A percentile compares a stretch with the other conserved stretches of the same genome.
Conservation (phyloP, 2,113 vertebrate species). For the Antechinus stuartii region DNA sequence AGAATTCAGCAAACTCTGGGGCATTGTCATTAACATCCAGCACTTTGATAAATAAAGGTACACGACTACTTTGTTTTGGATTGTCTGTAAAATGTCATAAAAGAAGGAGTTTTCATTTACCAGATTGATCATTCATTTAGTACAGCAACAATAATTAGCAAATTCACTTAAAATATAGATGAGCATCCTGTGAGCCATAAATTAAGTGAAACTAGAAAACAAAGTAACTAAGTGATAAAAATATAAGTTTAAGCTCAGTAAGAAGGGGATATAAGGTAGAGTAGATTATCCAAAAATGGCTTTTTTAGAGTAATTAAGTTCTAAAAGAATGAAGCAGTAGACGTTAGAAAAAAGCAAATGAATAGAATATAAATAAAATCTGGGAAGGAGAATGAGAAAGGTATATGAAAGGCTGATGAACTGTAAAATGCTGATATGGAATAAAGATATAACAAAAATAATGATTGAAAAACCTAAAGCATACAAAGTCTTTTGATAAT, state of each 20-base stretch:
- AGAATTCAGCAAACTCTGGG: constrained; percentile 92
- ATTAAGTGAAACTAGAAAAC: neutral
- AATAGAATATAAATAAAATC: constrained; percentile 15
- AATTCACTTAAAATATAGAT: neutral
- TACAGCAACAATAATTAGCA: neutral
- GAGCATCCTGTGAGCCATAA: neutral
- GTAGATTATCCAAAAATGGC: neutral
- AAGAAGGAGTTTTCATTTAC: constrained; percentile 59
- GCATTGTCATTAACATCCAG: constrained; percentile 97
- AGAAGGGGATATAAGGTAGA: neutral
- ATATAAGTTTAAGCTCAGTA: neutral
- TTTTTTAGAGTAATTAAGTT: constrained; percentile 13
- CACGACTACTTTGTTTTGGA: constrained; percentile 90
- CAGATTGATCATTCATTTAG: neutral
- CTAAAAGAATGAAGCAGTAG: constrained; percentile 6
- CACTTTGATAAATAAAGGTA: constrained; percentile 92
- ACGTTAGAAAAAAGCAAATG: neutral
- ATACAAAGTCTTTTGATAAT: neutral
- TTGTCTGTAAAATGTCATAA: constrained; percentile 88
- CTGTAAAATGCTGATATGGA: neutral
- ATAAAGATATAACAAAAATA: neutral
- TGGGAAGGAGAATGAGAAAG: neutral
- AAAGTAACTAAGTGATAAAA: neutral
- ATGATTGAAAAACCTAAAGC: neutral
- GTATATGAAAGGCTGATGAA: neutral